Base-by-base conservation (phyloP, 2,888 invertebrate genomes). In the Chorisops tibialis region DNA sequence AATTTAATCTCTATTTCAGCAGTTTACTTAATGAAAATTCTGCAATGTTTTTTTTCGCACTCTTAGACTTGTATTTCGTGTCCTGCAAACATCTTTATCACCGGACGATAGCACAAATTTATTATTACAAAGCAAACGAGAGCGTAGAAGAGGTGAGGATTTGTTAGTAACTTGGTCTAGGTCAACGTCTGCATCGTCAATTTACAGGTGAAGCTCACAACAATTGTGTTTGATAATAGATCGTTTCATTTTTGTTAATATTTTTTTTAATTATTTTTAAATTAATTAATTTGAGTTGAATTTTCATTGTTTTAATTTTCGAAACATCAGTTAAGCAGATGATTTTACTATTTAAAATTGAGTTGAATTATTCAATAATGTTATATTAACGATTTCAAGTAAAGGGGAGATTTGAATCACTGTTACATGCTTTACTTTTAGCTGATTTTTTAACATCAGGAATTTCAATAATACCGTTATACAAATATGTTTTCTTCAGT, bases 21-120 rank as follows among this genome's bases (percentile, higher is more conserved):
- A 9, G n/a, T 11, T 6, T 19, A 54, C 19, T 16, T 12, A 39
- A 54, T 41, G 12, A 19, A 19, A 7, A 63, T 66, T 65, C 62
- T 52, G n/a, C 4, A 39, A 58, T 56, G 30, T 41, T 47, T 19
- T 4, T 35, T 30, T 51, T 37, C 43, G 49, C 49, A 59, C 60
- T 65, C 73, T 76, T 19, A 93, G 93, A 73, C 76, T 91, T 72
- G 79, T 87, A 66, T 84, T 86, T 72, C 85, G 85, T 71, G 85
- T 86, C 65, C 71, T 87, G 63, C 85, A 85, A 74, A 87, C 86
- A 68, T 84, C 88, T 2, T 71, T 87, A 61, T 84, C 82, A 68
- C 92, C 93, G 51, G 88, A 88, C 71, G 87, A 90, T 72, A 85
- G 91, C 70, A 84, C 87, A 50, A 84, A 84, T 73, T 88, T 89